Evolutionary conservation across 2,113 vertebrate genomes (phyloP).

Genomic region (Asarcornis scutulata): DNA sequence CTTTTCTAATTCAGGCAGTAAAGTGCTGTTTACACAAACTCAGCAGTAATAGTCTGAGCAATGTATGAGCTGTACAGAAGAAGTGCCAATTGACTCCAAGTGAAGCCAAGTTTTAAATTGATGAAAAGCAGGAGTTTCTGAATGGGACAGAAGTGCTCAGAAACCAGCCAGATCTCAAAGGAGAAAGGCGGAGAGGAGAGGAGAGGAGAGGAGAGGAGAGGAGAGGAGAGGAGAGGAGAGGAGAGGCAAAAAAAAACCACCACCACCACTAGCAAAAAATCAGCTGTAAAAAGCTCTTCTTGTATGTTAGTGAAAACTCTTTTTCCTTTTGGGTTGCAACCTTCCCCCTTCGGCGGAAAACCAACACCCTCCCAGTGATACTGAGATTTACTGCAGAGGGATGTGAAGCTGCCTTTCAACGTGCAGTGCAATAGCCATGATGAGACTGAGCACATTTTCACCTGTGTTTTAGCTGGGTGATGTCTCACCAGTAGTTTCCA

Average conservation of each 20-base stretch:
- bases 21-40: not conserved
- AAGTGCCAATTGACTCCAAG: not conserved
- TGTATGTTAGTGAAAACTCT: not conserved
- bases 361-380: not conserved
- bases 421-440: fast-evolving
- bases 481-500: not conserved
- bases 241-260: not conserved
- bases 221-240: too few species aligned
- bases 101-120: not conserved
- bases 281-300: not conserved
- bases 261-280: not conserved
- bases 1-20: not conserved
- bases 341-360: not conserved
- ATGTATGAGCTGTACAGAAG: not conserved
- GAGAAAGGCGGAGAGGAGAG: not conserved
- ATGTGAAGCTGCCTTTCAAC: not conserved
- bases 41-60: not conserved
- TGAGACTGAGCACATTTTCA: not conserved
- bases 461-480: not conserved
- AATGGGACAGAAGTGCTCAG: not conserved
- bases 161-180: not conserved
- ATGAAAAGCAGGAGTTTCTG: not conserved
- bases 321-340: not conserved
- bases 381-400: not conserved
- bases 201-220: too few species aligned